A percentile compares a stretch with the other conserved stretches of the same genome.
phyloP scores from a whole-genome alignment of 2,797 vertebrate species.

The Neoniphon sammara region DNA sequence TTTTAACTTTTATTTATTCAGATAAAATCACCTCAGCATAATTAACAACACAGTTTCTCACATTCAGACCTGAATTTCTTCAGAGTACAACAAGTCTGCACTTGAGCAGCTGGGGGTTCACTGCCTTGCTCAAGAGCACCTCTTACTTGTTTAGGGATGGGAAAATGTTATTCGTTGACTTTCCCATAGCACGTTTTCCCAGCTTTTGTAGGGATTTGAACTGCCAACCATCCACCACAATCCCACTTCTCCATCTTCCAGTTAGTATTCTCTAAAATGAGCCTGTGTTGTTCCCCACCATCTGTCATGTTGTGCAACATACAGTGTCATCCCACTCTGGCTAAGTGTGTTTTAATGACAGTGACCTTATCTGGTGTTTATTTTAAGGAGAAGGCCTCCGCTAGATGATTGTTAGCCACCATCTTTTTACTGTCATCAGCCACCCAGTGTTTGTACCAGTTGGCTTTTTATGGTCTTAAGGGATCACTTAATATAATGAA shows the following conservation, averaged over 20 bases:
- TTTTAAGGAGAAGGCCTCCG: slow-evolving; percentile 46
- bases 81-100: no score
- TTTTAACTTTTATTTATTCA: neutral
- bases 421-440: slow-evolving; percentile 55
- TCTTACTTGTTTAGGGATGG: no score
- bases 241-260: neutral
- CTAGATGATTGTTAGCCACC: slow-evolving; percentile 38
- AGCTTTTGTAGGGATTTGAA: neutral
- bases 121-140: neutral
- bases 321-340: slow-evolving; percentile 19
- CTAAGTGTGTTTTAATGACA: slow-evolving; percentile 66
- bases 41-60: no score
- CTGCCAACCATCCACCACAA: neutral
- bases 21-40: no score
- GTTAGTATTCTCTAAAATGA: neutral
- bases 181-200: neutral
- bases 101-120: neutral
- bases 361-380: slow-evolving; percentile 64
- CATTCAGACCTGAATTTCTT: no score
- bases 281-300: slow-evolving; percentile 17
- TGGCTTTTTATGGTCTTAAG: slow-evolving; percentile 40
- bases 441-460: slow-evolving; percentile 58
- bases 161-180: neutral
- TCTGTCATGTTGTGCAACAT: slow-evolving; percentile 18
- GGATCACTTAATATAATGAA: slow-evolving; percentile 49